Evolutionary conservation across 1,140 invertebrate species (phyloP), one percentile per base, ranked within the genome.

Genomic region (Drosophila novamexicana): DNA sequence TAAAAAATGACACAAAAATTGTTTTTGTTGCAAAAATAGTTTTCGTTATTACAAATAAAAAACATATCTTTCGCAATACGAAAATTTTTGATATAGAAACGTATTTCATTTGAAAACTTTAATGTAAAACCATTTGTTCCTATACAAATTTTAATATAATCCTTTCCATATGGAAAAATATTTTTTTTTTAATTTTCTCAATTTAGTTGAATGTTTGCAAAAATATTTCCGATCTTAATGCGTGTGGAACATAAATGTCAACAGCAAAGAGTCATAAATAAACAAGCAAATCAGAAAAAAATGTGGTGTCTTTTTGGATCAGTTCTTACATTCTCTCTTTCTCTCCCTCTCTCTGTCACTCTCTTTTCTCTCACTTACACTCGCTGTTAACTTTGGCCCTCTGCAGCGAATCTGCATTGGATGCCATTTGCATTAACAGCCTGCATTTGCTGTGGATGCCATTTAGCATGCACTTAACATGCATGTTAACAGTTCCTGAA

Each of bases 241-340:
- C 73, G 66, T 75, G 73, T 75, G 52, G 67, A 75, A 44, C 61
- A 54, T 72, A 61, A 76, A 72, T 76, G 73, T 71, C 67, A 71
- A 63, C 56, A 36, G 22, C 45, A 44, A 58, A 40, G 14, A 14
- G 62, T 64, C 74, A 76, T 66, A 76, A 75, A 71, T 75, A 70
- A 72, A 71, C 47, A 75, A 40, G 65, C 56, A 14, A 74, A 70
- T 62, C 42, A 6, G 7, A 36, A 44, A 44, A 44, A 50, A 39
- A 70, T 61, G 37, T 42, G 53, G 7, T 29, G 9, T 39, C 42
- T 37, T 39, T 66, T 59, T 67, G 18, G 22, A 9, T 44, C 16
- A 37, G 40, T 14, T 40, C 8, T 1, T 18, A n/a, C 32, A n/a
- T 40, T 56, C 68, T 50, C 50, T 44, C 57, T 37, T 39, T 63